These are phyloP conservation scores for Gracilinanus agilis DNA, from an alignment of 2,113 vertebrate genomes.

Conservation along the genomic window DNA sequence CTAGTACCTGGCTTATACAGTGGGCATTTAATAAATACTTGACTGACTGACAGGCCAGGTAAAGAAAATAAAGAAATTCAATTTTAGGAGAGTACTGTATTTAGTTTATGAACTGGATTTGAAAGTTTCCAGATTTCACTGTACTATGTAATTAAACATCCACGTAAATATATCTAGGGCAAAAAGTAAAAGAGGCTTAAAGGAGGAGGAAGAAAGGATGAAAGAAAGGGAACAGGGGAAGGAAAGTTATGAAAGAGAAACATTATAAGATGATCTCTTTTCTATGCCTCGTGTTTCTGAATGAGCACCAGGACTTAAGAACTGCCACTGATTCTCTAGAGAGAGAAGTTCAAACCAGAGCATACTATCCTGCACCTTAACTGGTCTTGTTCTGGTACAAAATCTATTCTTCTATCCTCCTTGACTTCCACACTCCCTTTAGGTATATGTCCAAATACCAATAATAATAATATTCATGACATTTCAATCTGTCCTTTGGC, in stretches of 20 bases:
- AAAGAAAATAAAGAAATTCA: background rate
- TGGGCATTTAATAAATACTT: background rate
- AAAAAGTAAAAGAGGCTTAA: background rate
- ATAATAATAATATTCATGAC: fast-evolving
- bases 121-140: background rate
- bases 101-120: background rate
- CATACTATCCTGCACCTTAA: fast-evolving
- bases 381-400: background rate
- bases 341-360: background rate
- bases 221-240: background rate
- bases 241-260: background rate
- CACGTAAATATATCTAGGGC: background rate
- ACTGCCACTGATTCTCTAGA: background rate
- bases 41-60: background rate
- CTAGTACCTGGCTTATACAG: background rate
- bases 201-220: background rate
- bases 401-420: background rate
- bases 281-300: background rate
- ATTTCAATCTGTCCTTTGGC: background rate
- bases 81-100: background rate
- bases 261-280: background rate
- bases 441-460: background rate
- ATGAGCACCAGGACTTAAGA: background rate
- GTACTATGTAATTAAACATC: background rate
- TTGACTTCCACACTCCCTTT: background rate